A percentile compares a stretch with the other conserved stretches of the same genome.
Conservation (phyloP, 2,888 invertebrate species). For the Drosophila colorata region DNA sequence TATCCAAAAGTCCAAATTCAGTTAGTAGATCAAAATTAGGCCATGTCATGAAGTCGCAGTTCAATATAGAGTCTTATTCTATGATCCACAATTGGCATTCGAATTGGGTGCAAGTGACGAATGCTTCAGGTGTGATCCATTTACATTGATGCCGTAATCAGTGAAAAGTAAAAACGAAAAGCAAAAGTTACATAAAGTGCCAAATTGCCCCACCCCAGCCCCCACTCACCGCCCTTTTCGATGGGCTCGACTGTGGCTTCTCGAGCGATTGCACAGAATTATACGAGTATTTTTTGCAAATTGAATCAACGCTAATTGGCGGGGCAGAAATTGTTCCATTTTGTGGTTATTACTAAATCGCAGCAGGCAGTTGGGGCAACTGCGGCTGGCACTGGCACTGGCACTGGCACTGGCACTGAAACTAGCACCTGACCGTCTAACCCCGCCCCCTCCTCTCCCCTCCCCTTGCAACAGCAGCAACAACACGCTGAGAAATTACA, state of each 20-base stretch:
- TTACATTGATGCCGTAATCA: neutral
- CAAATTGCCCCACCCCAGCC: conserved; percentile 21
- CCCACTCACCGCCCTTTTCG: neutral
- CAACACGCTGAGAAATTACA: neutral
- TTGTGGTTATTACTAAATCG: conserved; percentile 43
- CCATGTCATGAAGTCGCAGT: too few species aligned
- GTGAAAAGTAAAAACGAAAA: neutral
- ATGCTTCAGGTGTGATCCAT: neutral
- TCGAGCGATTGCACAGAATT: conserved; percentile 13
- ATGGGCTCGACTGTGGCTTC: conserved; percentile 19
- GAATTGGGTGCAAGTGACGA: neutral
- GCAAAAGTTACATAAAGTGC: conserved; percentile 34
- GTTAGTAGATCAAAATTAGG: too few species aligned
- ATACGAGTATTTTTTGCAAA: conserved; percentile 56
- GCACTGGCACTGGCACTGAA: conserved; percentile 40
- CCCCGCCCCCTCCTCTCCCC: neutral
- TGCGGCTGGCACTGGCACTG: conserved; percentile 37
- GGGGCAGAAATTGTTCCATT: conserved; percentile 35
- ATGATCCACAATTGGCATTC: neutral
- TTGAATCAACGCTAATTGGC: conserved; percentile 75
- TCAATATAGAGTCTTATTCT: too few species aligned
- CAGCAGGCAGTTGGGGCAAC: conserved; percentile 37
- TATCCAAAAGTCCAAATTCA: too few species aligned
- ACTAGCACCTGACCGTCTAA: conserved; percentile 36
- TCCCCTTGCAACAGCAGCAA: neutral